phyloP scores from a whole-genome alignment of 2,113 vertebrate genomes.

The Poeciliopsis occidentalis region DNA sequence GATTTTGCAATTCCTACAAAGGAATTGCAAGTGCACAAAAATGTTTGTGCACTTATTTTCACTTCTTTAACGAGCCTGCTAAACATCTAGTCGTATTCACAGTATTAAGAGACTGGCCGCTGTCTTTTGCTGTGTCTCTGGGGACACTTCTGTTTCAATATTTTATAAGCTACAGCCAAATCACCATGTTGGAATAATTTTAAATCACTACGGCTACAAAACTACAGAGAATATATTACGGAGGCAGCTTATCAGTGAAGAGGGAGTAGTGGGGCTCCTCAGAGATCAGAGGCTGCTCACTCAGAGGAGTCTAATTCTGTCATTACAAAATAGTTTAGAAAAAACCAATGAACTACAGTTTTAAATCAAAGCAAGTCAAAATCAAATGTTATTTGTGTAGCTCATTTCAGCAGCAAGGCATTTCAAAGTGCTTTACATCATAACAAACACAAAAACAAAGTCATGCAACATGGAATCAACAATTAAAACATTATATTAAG shows the following conservation, averaged over 20 bases:
- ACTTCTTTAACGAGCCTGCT: constrained; percentile 31
- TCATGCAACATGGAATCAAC: no score
- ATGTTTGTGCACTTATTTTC: constrained; percentile 6
- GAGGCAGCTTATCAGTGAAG: constrained; percentile 49
- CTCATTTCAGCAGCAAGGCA: no score
- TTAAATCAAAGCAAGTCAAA: neutral
- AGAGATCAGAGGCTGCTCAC: constrained; percentile 46
- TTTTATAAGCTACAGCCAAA: constrained; percentile 64
- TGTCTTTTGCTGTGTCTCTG: constrained; percentile 29
- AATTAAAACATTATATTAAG: no score
- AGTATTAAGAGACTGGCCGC: constrained; percentile 23
- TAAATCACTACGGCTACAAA: constrained; percentile 62
- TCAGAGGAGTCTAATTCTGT: constrained; percentile 50
- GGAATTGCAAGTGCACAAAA: neutral
- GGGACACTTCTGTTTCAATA: constrained; percentile 54
- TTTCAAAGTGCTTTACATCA: no score
- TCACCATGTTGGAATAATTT: constrained; percentile 66
- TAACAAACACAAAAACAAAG: no score
- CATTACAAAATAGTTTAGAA: constrained; percentile 22
- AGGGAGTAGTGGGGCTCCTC: constrained; percentile 40
- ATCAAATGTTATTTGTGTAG: no score
- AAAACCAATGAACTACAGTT: constrained; percentile 36
- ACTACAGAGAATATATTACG: constrained; percentile 56
- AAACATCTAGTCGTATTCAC: constrained; percentile 7
- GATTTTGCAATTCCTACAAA: constrained; percentile 22